Percentiles rank a stretch among this genome's conserved stretches.
phyloP scores from a whole-genome alignment of 2,797 vertebrate species.

The Pteronotus mesoamericanus region DNA sequence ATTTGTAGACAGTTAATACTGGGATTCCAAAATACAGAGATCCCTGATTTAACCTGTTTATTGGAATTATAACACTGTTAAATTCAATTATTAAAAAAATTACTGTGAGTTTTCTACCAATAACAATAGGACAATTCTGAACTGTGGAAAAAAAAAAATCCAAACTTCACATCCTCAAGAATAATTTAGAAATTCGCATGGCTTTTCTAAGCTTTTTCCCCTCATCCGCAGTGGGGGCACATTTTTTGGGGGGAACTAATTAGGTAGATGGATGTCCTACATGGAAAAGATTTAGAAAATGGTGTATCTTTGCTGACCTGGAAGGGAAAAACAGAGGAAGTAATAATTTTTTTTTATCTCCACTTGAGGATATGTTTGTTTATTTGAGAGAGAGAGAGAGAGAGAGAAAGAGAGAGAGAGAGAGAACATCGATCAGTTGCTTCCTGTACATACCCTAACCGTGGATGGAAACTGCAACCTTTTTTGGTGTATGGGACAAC shows the following conservation, averaged over 20 bases:
- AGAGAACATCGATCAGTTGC: neutral
- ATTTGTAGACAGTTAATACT: too few species aligned
- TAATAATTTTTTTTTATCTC: neutral
- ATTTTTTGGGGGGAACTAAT: neutral
- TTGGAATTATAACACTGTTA: too few species aligned
- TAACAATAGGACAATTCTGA: too few species aligned
- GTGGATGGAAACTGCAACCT: neutral
- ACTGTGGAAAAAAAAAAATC: neutral
- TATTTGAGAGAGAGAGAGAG: too few species aligned
- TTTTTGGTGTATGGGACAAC: neutral
- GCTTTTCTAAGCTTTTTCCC: neutral
- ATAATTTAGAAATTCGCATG: constrained; percentile 1
- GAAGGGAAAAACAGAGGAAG: neutral
- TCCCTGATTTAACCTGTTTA: too few species aligned
- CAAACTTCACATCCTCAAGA: neutral
- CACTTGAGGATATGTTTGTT: neutral
- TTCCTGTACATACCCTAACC: neutral
- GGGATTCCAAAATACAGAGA: too few species aligned
- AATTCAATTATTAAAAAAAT: too few species aligned
- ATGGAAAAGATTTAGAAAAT: constrained; percentile 6
- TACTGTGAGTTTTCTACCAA: too few species aligned
- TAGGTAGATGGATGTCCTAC: neutral
- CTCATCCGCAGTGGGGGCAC: neutral
- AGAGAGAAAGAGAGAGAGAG: neutral
- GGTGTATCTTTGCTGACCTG: neutral